Evolutionary conservation across 2,113 vertebrate genomes (phyloP), one percentile per base, ranked within the genome.

Genomic region (Alaudala cheleensis): DNA sequence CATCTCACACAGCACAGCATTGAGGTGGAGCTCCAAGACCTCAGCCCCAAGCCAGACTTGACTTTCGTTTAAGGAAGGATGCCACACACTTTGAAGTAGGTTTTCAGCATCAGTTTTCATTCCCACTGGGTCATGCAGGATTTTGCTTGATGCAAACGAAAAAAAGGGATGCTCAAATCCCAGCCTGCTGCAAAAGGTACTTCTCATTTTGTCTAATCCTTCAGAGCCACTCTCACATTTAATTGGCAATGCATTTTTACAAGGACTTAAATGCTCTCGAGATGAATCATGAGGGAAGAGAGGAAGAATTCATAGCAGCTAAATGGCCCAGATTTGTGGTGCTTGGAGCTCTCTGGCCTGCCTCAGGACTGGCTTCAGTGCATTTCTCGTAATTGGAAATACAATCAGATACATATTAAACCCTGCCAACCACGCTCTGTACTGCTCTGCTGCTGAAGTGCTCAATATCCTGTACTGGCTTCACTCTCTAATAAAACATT

Each of bases 381-480:
- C 89, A 66, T 89, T 95, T 92, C 86, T 88, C 1, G 3, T 93
- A 94, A 95, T 83, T 65, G 86, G 67, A 90, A 96, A 94, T 70
- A 66, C 47, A 70, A 62, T 96, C 79, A 71, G 77, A 23, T 57
- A 6, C 8, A 4, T 80, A 72, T 76, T 69, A 91, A 90, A 33
- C 56, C 64, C 86, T 81, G 86, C 71, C 88, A 94, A 51, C 84
- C 81, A 31, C 0, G 0, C n/a, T 0, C 60, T 67, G 80, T 62
- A 39, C 18, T 70, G 60, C 91, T 94, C 37, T 56, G 58, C 79
- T 73, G 76, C 64, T 78, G 66, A 60, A 90, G 64, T 45, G 14
- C 81, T 92, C 91, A 73, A 70, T 86, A 86, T 88, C 92, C 88
- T 94, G 64, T 70, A 53, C 88, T 94, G 94, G 92, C 90, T 90